Percentiles rank a stretch among this genome's conserved stretches.
phyloP scores from a whole-genome alignment of 2,113 vertebrate genomes.

The Pangasianodon gigas region DNA sequence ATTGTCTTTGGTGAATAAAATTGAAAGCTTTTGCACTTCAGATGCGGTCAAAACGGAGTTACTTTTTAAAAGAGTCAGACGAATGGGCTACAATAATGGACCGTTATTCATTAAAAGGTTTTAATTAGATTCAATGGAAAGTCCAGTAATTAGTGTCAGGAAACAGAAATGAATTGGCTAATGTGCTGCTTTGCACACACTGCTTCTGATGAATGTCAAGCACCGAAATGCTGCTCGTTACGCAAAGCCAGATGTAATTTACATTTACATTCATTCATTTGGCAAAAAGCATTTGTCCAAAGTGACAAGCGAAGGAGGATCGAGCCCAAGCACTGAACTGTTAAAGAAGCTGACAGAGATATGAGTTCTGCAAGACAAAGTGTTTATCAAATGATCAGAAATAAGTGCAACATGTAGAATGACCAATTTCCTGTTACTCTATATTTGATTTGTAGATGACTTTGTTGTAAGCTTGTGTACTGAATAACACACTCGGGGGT shows the following conservation, averaged over 20 bases:
- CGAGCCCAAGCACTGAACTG: not conserved
- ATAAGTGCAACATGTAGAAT: not conserved
- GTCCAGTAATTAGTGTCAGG: slow-evolving; percentile 43
- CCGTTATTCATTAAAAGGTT: slow-evolving; percentile 41
- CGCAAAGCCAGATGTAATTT: slow-evolving; percentile 19
- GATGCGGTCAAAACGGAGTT: slow-evolving; percentile 4
- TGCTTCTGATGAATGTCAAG: slow-evolving; percentile 36
- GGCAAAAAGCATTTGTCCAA: not conserved
- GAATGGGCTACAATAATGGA: slow-evolving; percentile 22
- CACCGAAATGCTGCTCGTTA: not conserved
- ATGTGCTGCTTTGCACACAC: slow-evolving; percentile 23
- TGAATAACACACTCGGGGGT: not conserved
- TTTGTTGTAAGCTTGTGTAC: not conserved
- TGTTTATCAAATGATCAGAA: not conserved
- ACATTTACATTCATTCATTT: not conserved
- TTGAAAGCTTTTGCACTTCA: not conserved
- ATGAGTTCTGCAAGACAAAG: not conserved
- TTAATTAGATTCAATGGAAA: slow-evolving; percentile 50
- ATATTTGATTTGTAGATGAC: not conserved
- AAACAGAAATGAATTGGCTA: slow-evolving; percentile 41
- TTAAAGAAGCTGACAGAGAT: not conserved
- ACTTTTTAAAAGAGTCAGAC: slow-evolving; percentile 15
- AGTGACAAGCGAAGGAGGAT: not conserved
- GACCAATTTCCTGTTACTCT: too few relatives aligned
- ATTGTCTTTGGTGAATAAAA: not conserved